Percentiles rank a stretch among this genome's conserved stretches.
Evolutionary conservation across 2,888 invertebrate species (phyloP).

Genomic region (Ichneumoninae sp.): DNA sequence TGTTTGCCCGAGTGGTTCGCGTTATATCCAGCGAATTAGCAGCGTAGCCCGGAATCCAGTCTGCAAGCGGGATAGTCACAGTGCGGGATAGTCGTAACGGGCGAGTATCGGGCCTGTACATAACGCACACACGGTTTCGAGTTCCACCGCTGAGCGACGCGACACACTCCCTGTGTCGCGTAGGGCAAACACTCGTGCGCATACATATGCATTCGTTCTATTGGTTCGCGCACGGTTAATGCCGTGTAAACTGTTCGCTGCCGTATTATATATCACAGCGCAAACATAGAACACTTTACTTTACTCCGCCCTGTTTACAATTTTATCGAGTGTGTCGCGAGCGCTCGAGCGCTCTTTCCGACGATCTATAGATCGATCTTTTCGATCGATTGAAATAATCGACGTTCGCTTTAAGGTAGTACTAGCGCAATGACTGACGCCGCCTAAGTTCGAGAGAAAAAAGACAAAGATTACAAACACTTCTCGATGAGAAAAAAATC

Average conservation of each 20-base stretch:
- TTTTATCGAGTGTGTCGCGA: constrained; percentile 30
- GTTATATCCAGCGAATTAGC: constrained; percentile 56
- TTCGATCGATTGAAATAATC: too few relatives aligned
- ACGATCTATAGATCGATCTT: too few relatives aligned
- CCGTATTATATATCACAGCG: constrained; percentile 13
- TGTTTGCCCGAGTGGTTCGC: constrained; percentile 53
- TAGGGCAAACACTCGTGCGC: constrained; percentile 37
- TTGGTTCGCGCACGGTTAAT: constrained; percentile 43
- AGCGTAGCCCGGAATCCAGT: constrained; percentile 45
- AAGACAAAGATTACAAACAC: too few relatives aligned
- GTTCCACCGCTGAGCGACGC: constrained; percentile 53
- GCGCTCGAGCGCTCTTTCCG: not conserved
- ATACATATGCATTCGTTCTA: constrained; percentile 39
- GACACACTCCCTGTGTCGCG: constrained; percentile 35
- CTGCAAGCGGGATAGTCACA: constrained; percentile 3
- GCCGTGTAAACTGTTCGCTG: constrained; percentile 56
- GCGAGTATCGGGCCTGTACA: not conserved
- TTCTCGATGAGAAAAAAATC: too few relatives aligned
- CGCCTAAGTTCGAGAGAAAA: too few relatives aligned
- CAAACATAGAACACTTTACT: constrained; percentile 33
- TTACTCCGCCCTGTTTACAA: constrained; percentile 33
- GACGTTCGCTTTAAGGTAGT: too few relatives aligned
- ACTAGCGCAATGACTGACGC: too few relatives aligned
- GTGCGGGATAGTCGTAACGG: not conserved
- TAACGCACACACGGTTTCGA: constrained; percentile 43